Evolutionary conservation across 2,797 vertebrate species (phyloP).

Genomic region (Manis crassicaudata): DNA sequence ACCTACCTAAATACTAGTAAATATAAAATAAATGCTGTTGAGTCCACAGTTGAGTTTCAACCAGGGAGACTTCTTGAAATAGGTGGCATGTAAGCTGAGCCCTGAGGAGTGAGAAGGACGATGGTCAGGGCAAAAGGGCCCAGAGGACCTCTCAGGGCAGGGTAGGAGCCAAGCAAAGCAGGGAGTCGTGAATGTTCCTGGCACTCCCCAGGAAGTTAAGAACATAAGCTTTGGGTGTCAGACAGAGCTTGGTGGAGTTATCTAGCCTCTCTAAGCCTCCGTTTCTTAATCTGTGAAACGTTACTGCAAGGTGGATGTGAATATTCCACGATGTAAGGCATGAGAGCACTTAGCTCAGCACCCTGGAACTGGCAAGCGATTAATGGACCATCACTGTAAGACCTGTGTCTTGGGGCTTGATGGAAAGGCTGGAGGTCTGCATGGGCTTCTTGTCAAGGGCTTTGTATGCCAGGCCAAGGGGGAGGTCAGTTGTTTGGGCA

Average conservation of each 20-base stretch:
- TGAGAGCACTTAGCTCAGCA: neutral
- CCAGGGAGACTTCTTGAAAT: neutral
- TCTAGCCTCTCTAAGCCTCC: neutral
- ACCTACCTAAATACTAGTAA: neutral
- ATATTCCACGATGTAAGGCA: neutral
- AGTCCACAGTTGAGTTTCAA: neutral
- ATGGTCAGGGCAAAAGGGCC: neutral
- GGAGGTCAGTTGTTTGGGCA: neutral
- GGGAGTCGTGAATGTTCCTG: neutral
- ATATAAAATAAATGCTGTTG: neutral
- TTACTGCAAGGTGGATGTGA: neutral
- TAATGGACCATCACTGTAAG: neutral
- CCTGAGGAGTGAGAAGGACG: neutral
- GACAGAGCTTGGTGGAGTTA: neutral
- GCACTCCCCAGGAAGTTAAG: neutral
- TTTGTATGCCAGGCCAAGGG: neutral
- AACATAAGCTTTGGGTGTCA: neutral
- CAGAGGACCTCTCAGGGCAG: neutral
- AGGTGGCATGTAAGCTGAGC: neutral
- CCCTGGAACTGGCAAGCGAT: neutral
- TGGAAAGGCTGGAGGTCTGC: neutral
- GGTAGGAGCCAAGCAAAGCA: neutral
- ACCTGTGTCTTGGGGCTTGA: neutral
- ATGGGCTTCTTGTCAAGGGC: neutral
- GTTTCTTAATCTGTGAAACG: neutral